Evolutionary conservation across 2,797 vertebrate genomes (phyloP).

Genomic region (Chrosomus eos): DNA sequence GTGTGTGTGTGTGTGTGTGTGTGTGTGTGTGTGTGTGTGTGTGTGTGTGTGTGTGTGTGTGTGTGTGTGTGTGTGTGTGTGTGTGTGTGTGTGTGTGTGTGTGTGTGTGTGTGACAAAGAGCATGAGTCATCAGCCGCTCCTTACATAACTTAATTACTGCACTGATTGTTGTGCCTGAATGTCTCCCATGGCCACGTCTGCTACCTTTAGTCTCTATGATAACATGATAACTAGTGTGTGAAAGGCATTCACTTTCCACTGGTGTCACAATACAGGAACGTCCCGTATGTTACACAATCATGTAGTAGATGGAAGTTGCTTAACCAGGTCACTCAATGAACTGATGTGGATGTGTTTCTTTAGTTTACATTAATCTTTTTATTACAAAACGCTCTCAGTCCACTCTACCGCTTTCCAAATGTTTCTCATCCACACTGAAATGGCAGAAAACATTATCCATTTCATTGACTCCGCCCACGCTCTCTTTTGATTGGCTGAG

Average conservation of each 20-base stretch:
- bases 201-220: background rate
- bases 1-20: too few relatives aligned
- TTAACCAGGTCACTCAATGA: background rate
- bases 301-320: background rate
- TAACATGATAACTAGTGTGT: background rate
- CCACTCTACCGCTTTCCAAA: background rate
- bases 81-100: constrained; percentile 2
- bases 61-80: too few relatives aligned
- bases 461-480: background rate
- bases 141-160: constrained; percentile 59
- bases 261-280: background rate
- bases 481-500: too few relatives aligned
- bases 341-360: background rate
- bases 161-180: constrained; percentile 20
- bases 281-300: background rate
- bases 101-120: constrained; percentile 30
- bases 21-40: too few relatives aligned
- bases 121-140: constrained; percentile 56
- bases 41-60: too few relatives aligned
- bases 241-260: background rate
- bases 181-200: constrained; percentile 4
- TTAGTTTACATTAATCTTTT: background rate
- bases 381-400: background rate
- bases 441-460: too few relatives aligned
- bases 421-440: too few relatives aligned